phyloP scores from a whole-genome alignment of 2,797 vertebrate species.

The Rhinella marina region DNA sequence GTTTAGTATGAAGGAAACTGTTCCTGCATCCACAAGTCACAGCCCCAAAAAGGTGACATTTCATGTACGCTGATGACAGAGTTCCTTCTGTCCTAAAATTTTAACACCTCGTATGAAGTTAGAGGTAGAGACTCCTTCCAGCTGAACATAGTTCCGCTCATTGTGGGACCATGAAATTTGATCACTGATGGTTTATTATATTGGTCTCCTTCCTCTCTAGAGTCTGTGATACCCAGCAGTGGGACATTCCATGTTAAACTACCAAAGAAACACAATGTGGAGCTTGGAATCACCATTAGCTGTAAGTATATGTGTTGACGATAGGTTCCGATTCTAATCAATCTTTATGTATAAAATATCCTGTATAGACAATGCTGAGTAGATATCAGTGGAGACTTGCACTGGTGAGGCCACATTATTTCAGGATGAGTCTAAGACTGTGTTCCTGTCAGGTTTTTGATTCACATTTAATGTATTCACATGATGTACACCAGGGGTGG shows the following conservation, averaged over 20 bases:
- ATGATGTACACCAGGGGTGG: neutral
- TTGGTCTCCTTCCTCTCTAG: slow-evolving; percentile 70
- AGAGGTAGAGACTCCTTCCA: no score
- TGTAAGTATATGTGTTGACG: slow-evolving; percentile 79
- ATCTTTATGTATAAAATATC: neutral
- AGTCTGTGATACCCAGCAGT: slow-evolving; percentile 97
- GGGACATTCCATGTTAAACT: slow-evolving; percentile 98
- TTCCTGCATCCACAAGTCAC: neutral
- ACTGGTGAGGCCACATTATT: neutral
- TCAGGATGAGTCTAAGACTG: neutral
- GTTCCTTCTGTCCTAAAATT: neutral
- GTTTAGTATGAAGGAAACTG: no score
- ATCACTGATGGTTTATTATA: neutral
- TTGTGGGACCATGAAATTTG: no score
- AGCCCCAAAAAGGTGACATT: neutral
- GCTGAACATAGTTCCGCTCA: neutral
- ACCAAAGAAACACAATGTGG: slow-evolving; percentile 96
- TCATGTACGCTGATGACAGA: neutral
- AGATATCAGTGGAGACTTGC: neutral
- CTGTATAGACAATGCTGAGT: neutral
- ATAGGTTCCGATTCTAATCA: neutral
- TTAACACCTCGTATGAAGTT: no score
- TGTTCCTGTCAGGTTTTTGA: no score
- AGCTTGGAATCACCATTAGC: slow-evolving; percentile 98
- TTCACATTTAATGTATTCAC: no score